Base-by-base conservation (phyloP, 2,797 vertebrate species). In the Chlorospingus flavigularis region DNA sequence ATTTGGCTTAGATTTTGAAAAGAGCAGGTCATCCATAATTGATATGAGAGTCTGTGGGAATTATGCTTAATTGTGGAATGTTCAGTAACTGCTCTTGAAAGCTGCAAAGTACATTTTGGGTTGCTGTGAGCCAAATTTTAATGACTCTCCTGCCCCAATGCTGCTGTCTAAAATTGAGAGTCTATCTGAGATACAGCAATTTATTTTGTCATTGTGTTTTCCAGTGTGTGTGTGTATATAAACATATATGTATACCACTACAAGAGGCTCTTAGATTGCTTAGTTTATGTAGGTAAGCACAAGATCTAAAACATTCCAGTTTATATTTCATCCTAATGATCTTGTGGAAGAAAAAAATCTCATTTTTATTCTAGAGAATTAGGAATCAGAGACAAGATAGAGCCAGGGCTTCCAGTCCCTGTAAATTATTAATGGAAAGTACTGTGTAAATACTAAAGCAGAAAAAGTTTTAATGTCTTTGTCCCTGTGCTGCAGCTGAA, bases 401-500 rank as follows among this genome's bases (percentile, higher is more conserved):
- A 88, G 28, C 50, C 43, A 47, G 51, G 16, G 33, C 55, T 92
- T 93, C 53, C 50, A 88, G 26, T 94, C 43, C 9, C 19, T 77
- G n/a, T 91, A 86, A 92, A 94, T 94, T 90, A 90, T 93, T 76
- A 67, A 93, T 94, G 90, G 80, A 71, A 74, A 91, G 7, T 57
- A 43, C 40, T 87, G 47, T 79, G 57, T 55, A 91, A 94, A 92
- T 94, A 95, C 68, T 51, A 80, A 70, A 76, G 73, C 42, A 81
- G 61, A 67, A 54, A 4, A 71, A 66, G 31, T 94, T 92, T 63
- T 67, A n/a, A 58, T 68, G 62, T 55, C 47, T 86, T 81, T 75
- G 62, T 92, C 54, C 74, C 50, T 66, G 5, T 40, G 19, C 55
- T 88, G 57, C 63, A 60, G 21, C 74, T 73, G 60, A 65, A 35